These are phyloP conservation scores for Symphodus melops DNA, from an alignment of 2,113 vertebrate genomes.

Conservation along the genomic window DNA sequence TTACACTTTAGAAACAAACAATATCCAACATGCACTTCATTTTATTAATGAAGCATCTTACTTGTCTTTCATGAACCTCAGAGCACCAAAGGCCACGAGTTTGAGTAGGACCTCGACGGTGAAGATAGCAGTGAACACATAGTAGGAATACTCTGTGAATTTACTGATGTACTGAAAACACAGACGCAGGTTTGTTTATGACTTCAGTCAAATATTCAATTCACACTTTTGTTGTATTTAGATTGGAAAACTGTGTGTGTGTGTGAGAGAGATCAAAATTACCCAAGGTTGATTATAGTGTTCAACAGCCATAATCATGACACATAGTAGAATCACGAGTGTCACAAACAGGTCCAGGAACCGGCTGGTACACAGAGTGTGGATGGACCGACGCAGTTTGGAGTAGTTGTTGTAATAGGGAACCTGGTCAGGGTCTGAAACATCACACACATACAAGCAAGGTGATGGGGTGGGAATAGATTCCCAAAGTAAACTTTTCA, in stretches of 20 bases:
- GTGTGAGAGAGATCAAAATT: neutral
- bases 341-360: slow-evolving; percentile 19
- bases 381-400: neutral
- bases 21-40: neutral
- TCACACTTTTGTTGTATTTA: too few relatives aligned
- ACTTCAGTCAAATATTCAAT: too few relatives aligned
- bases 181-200: too few relatives aligned
- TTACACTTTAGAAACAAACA: neutral
- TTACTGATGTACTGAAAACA: neutral
- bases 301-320: neutral
- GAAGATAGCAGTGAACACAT: neutral
- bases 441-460: slow-evolving; percentile 4
- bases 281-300: slow-evolving; percentile 18
- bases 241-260: too few relatives aligned
- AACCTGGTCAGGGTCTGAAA: neutral
- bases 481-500: too few relatives aligned
- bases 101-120: neutral
- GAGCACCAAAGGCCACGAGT: neutral
- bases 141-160: neutral
- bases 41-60: neutral
- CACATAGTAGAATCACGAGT: neutral
- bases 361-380: slow-evolving; percentile 6
- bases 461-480: neutral
- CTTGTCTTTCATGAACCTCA: slow-evolving; percentile 2
- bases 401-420: slow-evolving; percentile 14